Conservation (phyloP, 2,888 invertebrate species). For the Drosophila mulleri region DNA sequence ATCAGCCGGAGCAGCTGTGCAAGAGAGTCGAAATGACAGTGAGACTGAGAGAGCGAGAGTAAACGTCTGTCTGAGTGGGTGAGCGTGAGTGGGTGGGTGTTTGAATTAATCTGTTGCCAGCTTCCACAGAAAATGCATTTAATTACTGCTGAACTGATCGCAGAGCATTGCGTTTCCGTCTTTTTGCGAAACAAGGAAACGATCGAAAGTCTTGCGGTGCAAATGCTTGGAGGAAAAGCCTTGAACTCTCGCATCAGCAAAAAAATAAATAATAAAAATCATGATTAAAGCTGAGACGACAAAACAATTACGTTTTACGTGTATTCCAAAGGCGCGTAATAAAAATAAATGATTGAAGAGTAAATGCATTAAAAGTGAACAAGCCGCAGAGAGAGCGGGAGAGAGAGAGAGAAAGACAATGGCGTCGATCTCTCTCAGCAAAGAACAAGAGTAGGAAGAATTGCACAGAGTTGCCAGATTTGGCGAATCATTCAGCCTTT, state of each 20-base stretch:
- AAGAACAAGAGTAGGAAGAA: slow-evolving; percentile 21
- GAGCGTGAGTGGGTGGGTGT: slow-evolving; percentile 57
- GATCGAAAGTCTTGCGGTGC: slow-evolving; percentile 40
- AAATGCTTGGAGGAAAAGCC: slow-evolving; percentile 63
- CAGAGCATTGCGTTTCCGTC: slow-evolving; percentile 57
- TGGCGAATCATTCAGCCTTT: background rate
- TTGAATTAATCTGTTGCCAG: slow-evolving; percentile 47
- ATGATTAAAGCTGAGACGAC: slow-evolving; percentile 34
- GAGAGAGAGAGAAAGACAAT: background rate
- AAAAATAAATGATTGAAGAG: slow-evolving; percentile 46
- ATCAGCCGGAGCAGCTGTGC: slow-evolving; percentile 35
- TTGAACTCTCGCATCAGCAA: slow-evolving; percentile 63
- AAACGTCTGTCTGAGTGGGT: slow-evolving; percentile 5
- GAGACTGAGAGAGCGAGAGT: slow-evolving; percentile 12
- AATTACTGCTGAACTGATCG: slow-evolving; percentile 36
- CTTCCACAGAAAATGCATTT: slow-evolving; percentile 56
- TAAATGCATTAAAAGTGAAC: slow-evolving; percentile 34
- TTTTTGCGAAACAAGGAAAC: slow-evolving; percentile 66
- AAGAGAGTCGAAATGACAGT: slow-evolving; percentile 37
- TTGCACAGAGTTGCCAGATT: slow-evolving; percentile 32
- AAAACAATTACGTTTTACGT: slow-evolving; percentile 52
- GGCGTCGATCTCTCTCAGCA: slow-evolving; percentile 17
- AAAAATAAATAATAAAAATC: slow-evolving; percentile 29
- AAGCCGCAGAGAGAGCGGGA: background rate
- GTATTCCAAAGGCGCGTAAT: slow-evolving; percentile 30